Evolutionary conservation across 1,140 invertebrate genomes (phyloP).

Genomic region (Camponotus pennsylvanicus): DNA sequence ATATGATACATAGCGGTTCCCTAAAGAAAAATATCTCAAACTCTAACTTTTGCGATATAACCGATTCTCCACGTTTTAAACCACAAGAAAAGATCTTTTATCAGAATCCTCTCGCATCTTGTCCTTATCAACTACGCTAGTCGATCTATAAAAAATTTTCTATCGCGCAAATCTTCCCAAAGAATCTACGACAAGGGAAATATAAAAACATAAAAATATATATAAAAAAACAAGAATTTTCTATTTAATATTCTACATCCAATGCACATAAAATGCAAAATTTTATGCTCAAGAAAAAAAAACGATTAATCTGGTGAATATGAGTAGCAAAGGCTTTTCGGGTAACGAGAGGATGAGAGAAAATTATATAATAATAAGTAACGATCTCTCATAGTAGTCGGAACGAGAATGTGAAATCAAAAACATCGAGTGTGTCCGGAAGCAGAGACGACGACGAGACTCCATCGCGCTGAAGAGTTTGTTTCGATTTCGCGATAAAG

Average conservation of each 20-base stretch:
- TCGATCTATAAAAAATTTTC: conserved; percentile 78
- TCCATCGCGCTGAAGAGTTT: conserved; percentile 8
- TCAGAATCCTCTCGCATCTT: conserved; percentile 53
- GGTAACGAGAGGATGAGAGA: conserved; percentile 29
- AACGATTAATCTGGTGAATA: not conserved
- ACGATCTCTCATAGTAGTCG: not conserved
- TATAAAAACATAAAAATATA: not conserved
- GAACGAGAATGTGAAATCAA: not conserved
- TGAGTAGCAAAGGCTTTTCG: conserved; percentile 3
- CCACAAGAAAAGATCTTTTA: conserved; percentile 63
- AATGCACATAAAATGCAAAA: not conserved
- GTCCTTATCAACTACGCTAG: conserved; percentile 70
- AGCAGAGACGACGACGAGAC: not conserved
- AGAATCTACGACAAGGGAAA: conserved; percentile 54
- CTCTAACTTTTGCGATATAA: too few relatives aligned
- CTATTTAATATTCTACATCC: not conserved
- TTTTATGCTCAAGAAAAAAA: conserved; percentile 38
- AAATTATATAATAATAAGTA: conserved; percentile 1
- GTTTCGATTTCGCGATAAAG: conserved; percentile 49
- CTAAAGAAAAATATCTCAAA: too few relatives aligned
- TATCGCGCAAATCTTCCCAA: conserved; percentile 78
- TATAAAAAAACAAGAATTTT: not conserved
- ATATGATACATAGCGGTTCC: too few relatives aligned
- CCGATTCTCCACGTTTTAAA: conserved; percentile 28
- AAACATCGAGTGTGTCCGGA: not conserved